Conservation (phyloP, 2,113 vertebrate genomes). For the Porphyrio hochstetteri region DNA sequence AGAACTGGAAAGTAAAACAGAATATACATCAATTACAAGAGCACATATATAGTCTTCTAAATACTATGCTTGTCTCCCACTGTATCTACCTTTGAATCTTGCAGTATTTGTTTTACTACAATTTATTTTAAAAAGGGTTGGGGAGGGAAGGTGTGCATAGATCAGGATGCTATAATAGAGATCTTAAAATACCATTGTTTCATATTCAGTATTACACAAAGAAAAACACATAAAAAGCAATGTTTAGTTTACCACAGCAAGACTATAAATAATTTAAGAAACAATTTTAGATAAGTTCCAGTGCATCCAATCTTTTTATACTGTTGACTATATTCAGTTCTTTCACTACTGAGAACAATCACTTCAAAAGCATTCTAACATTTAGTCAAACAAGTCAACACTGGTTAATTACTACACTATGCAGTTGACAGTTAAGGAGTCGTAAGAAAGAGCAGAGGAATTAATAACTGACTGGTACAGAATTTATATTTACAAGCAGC, state of each 20-base stretch:
- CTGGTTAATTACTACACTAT: neutral
- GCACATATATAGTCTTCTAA: neutral
- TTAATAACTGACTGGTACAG: neutral
- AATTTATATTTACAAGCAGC: neutral
- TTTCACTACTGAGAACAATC: neutral
- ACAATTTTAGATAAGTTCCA: neutral
- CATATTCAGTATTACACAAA: neutral
- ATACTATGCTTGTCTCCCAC: neutral
- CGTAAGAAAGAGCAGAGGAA: neutral
- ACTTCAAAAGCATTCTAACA: neutral
- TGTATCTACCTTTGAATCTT: neutral
- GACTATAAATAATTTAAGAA: neutral
- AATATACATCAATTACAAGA: neutral
- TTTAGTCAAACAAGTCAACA: neutral
- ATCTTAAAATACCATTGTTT: neutral
- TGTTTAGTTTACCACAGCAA: neutral
- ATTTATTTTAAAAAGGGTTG: too few relatives aligned
- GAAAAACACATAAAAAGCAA: neutral
- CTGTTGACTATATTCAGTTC: neutral
- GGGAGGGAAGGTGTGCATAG: fast-evolving
- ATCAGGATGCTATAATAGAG: neutral
- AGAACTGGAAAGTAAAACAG: conserved; percentile 83
- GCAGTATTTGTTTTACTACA: neutral
- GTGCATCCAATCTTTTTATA: neutral
- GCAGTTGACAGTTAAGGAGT: neutral